Conservation (phyloP, 1,140 invertebrate genomes). For the Drepana arcuata region DNA sequence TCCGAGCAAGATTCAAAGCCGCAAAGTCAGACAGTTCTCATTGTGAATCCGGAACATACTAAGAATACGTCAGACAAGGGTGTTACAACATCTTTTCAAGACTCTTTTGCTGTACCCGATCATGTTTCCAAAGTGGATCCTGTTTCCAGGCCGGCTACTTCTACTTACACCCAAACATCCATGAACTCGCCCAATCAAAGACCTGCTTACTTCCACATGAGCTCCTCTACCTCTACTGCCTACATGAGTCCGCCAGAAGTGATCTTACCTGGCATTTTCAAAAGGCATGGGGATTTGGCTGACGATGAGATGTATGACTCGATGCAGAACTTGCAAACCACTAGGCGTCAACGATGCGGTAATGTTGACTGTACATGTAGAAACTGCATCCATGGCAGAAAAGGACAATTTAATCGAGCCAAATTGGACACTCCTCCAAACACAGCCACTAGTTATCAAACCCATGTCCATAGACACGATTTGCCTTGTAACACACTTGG, state of each 20-base stretch:
- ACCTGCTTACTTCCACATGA: constrained; percentile 53
- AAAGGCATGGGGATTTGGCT: too few species aligned
- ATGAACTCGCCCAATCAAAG: constrained; percentile 34
- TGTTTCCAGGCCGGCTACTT: constrained; percentile 28
- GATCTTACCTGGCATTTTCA: too few species aligned
- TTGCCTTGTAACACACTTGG: too few species aligned
- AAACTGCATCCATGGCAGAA: constrained; percentile 6
- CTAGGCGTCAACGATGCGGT: too few species aligned
- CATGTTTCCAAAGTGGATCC: constrained; percentile 20
- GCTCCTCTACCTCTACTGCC: constrained; percentile 63
- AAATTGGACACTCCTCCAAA: constrained; percentile 25
- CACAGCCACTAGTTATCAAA: constrained; percentile 12
- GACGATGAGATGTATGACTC: constrained; percentile 23
- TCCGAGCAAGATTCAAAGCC: neutral
- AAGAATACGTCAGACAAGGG: constrained; percentile 25
- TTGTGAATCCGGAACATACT: neutral
- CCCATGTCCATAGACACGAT: constrained; percentile 1
- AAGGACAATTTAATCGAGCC: neutral
- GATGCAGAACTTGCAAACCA: too few species aligned
- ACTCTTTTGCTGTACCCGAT: constrained; percentile 19
- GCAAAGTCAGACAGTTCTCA: neutral
- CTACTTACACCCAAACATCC: constrained; percentile 49
- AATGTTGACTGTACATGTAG: constrained; percentile 8
- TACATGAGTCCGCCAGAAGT: constrained; percentile 68
- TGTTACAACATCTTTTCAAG: constrained; percentile 21